Conservation (phyloP, 2,113 vertebrate genomes). For the Acanthochromis polyacanthus region DNA sequence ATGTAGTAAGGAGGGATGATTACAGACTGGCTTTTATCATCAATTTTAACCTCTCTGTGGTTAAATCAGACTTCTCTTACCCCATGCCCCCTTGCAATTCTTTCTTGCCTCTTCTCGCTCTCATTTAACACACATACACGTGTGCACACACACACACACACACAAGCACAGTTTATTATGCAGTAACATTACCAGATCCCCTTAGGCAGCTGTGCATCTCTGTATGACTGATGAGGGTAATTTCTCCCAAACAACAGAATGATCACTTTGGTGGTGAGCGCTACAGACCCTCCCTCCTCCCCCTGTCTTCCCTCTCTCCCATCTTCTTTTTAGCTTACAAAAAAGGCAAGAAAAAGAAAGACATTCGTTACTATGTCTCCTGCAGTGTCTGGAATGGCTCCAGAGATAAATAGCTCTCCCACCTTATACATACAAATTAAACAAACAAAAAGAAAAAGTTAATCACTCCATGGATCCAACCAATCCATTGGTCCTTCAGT, state of each 20-base stretch:
- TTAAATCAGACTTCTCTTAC: conserved; percentile 75
- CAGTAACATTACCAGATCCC: conserved; percentile 83
- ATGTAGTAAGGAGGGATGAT: conserved; percentile 63
- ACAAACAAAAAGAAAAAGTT: conserved; percentile 11
- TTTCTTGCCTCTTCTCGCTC: conserved; percentile 21
- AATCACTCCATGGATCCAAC: conserved; percentile 34
- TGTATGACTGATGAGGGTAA: conserved; percentile 89
- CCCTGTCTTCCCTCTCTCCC: conserved; percentile 44
- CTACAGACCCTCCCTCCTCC: conserved; percentile 65
- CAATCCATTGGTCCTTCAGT: conserved; percentile 29
- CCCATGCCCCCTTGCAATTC: conserved; percentile 60
- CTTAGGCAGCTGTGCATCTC: conserved; percentile 87
- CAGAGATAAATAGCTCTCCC: conserved; percentile 53
- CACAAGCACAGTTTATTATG: conserved; percentile 81
- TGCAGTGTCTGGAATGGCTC: conserved; percentile 51
- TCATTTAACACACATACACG: conserved; percentile 3
- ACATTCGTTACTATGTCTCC: conserved; percentile 71
- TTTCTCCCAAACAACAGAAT: conserved; percentile 88
- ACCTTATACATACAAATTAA: conserved; percentile 7
- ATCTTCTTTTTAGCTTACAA: conserved; percentile 56
- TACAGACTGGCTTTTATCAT: conserved; percentile 61
- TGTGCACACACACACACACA: conserved; percentile 27
- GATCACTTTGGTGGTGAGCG: conserved; percentile 79
- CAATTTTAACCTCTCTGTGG: conserved; percentile 67
- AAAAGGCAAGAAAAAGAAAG: conserved; percentile 62